These are phyloP conservation scores for Strix aluco DNA, from an alignment of 2,113 vertebrate genomes.

Conservation along the genomic window DNA sequence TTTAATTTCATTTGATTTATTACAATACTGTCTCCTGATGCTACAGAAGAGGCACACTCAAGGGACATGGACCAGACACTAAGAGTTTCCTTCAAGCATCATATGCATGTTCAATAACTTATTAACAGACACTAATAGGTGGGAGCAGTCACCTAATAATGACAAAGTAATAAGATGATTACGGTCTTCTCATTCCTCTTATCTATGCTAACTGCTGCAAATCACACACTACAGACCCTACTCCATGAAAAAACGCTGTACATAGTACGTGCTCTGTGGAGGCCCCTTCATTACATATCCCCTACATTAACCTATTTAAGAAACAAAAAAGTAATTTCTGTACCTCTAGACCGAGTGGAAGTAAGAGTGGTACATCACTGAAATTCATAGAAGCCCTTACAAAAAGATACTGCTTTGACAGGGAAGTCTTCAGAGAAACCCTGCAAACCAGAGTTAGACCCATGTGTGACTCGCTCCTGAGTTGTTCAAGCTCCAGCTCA, in stretches of 20 bases:
- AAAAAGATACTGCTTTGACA: not conserved
- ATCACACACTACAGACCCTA: not conserved
- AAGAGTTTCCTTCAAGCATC: not conserved
- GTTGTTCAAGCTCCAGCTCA: not conserved
- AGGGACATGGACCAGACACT: not conserved
- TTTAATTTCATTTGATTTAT: not conserved
- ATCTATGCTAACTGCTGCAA: not conserved
- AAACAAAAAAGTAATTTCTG: not conserved
- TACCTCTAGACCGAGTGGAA: not conserved
- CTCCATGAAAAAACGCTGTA: not conserved
- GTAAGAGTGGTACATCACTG: not conserved
- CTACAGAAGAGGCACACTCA: not conserved
- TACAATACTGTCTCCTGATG: not conserved
- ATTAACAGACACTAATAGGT: not conserved
- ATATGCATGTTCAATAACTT: not conserved
- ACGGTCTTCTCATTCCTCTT: not conserved
- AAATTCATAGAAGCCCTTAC: not conserved
- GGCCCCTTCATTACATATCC: not conserved
- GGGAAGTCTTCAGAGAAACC: not conserved
- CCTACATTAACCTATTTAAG: not conserved
- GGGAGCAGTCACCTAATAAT: not conserved
- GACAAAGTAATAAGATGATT: not conserved
- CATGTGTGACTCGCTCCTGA: rapidly evolving
- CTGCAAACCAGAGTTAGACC: not conserved
- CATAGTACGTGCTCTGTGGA: rapidly evolving